A percentile compares a stretch with the other conserved stretches of the same genome.
Conservation (phyloP, 2,888 invertebrate genomes). For the Xylota sylvarum region DNA sequence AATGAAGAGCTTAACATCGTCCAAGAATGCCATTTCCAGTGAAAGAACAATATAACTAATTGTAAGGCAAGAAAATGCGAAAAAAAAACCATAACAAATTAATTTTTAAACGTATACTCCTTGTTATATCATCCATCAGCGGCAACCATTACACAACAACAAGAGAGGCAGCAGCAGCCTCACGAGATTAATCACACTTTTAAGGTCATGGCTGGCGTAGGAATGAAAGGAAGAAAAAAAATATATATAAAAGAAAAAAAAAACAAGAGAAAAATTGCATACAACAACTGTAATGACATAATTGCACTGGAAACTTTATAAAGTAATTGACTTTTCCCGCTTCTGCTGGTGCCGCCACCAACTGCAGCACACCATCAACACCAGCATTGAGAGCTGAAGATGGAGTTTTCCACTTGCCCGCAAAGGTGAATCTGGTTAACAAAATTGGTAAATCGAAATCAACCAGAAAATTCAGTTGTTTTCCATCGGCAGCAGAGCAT, state of each 20-base stretch:
- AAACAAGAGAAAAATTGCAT: constrained; percentile 33
- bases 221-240: constrained; percentile 43
- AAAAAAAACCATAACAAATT: constrained; percentile 52
- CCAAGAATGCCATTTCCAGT: constrained; percentile 1
- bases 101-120: constrained; percentile 48
- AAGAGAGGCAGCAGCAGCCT: constrained; percentile 40
- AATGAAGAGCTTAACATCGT: constrained; percentile 36
- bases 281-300: constrained; percentile 71
- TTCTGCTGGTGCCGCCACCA: constrained; percentile 37
- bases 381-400: constrained; percentile 40
- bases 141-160: constrained; percentile 59
- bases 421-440: constrained; percentile 75
- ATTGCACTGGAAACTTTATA: constrained; percentile 73
- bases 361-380: constrained; percentile 13
- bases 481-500: constrained; percentile 36
- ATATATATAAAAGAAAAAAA: constrained; percentile 2
- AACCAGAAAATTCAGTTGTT: constrained; percentile 72
- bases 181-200: constrained; percentile 74
- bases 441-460: constrained; percentile 73
- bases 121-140: constrained; percentile 62
- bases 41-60: constrained; percentile 3
- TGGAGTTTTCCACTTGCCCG: constrained; percentile 73
- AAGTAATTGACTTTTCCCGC: constrained; percentile 77
- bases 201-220: constrained; percentile 74
- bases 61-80: background rate